Conservation (phyloP, 1,140 invertebrate genomes). For the Drosophila parvula region DNA sequence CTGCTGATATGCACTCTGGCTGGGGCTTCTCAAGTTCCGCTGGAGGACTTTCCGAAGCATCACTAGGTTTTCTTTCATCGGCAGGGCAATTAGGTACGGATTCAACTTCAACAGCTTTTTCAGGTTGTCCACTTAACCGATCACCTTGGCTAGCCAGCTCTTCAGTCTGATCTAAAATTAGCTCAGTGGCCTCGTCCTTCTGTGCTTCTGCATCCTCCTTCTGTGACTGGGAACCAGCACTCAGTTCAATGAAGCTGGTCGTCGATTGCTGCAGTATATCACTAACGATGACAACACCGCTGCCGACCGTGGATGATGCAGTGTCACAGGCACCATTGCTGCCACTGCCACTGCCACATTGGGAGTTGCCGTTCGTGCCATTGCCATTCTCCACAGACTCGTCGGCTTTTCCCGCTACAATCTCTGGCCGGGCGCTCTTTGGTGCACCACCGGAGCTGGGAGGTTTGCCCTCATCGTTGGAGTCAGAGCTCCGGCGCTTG, state of each 20-base stretch:
- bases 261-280: slow-evolving; percentile 72
- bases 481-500: slow-evolving; percentile 70
- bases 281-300: slow-evolving; percentile 61
- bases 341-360: slow-evolving; percentile 45
- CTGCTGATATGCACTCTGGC: background rate
- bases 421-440: slow-evolving; percentile 18
- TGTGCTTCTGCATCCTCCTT: background rate
- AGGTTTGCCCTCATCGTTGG: slow-evolving; percentile 76
- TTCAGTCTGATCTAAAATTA: background rate
- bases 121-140: background rate
- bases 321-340: slow-evolving; percentile 40
- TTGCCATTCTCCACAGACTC: slow-evolving; percentile 46
- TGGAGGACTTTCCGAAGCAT: background rate
- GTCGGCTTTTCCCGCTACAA: slow-evolving; percentile 12
- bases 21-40: background rate
- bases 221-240: slow-evolving; percentile 6
- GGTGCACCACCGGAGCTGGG: slow-evolving; percentile 19
- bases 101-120: background rate
- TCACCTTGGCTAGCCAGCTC: background rate
- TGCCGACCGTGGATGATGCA: background rate
- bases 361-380: slow-evolving; percentile 38
- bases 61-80: background rate
- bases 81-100: background rate
- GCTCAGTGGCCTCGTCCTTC: background rate
- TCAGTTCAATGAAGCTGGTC: slow-evolving; percentile 63